phyloP scores from a whole-genome alignment of 1,140 invertebrate genomes.

The Vanessa tameamea region DNA sequence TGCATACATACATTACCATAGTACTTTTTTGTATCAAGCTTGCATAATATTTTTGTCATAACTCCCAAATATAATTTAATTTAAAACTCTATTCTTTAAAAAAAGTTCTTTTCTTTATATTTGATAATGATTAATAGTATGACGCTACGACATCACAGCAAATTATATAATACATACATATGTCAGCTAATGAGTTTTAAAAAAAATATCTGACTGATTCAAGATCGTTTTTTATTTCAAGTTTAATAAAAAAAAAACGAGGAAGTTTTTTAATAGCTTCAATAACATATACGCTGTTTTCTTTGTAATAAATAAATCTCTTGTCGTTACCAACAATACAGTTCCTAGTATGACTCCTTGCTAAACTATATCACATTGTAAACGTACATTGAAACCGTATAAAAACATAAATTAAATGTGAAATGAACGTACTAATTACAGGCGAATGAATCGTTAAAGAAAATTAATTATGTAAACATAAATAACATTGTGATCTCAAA shows the following conservation, averaged over 20 bases:
- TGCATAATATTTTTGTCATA: too few relatives aligned
- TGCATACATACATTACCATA: too few relatives aligned
- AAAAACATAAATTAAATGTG: neutral
- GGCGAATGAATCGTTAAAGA: neutral
- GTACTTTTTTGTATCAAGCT: too few relatives aligned
- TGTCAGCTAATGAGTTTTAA: too few relatives aligned
- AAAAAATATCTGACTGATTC: too few relatives aligned
- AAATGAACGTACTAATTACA: neutral
- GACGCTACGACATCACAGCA: too few relatives aligned
- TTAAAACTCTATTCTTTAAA: too few relatives aligned
- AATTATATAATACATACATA: too few relatives aligned
- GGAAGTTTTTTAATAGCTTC: neutral
- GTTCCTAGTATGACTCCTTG: neutral
- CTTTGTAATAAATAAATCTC: slow-evolving; percentile 8
- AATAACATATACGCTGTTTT: neutral
- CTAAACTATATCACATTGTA: neutral
- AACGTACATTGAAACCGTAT: neutral
- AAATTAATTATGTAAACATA: slow-evolving; percentile 11
- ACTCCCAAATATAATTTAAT: too few relatives aligned
- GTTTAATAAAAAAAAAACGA: neutral
- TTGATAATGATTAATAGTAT: too few relatives aligned
- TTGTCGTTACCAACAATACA: neutral
- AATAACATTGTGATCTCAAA: neutral
- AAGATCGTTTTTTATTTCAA: too few relatives aligned
- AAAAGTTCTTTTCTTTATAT: too few relatives aligned